Evolutionary conservation across 2,113 vertebrate genomes (phyloP), one percentile per base, ranked within the genome.

Genomic region (Dinomys branickii): DNA sequence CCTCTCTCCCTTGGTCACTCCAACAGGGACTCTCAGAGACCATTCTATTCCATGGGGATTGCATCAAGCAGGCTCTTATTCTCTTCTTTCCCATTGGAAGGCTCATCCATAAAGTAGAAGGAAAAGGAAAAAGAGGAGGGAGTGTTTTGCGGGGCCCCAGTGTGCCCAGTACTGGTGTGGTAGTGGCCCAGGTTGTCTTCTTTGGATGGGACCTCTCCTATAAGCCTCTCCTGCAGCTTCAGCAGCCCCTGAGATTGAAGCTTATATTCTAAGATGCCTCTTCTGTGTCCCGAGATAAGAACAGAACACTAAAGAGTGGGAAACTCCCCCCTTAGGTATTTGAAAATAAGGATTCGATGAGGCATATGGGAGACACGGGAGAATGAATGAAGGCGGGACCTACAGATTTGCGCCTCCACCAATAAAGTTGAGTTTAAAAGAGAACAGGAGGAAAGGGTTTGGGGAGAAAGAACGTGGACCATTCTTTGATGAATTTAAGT

Each of bases 401-500:
- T 71, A 33, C 69, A 52, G 28, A 54, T 78, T 50, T 78, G 14
- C 50, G 28, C 44, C 44, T 47, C 5, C 44, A 7, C 73, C 38
- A 38, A 90, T n/a, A 69, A 77, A 78, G 3, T 13, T 80, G 44
- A 26, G 4, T 65, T 92, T 41, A 56, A 59, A 19, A 81, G 35
- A 20, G 11, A 85, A 85, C 16, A 33, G 7, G 61, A 88, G 28
- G 52, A 85, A 90, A 85, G 2, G 11, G 33, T 59, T 61, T 71
- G 38, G 20, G 75, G 33, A 59, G 8, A 50, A 16, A 22, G 35
- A 84, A 59, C 71, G 20, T 35, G n/a, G 0, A 73, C 44, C 7
- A 71, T 38, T 65, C 67, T 84, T 17, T 38, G 19, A 93, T 84
- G 6, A 88, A 82, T 65, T 67, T 96, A 93, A 69, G 13, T 90